These are phyloP conservation scores for Poecilia wingei DNA, from an alignment of 2,797 vertebrate genomes.

Conservation along the genomic window DNA sequence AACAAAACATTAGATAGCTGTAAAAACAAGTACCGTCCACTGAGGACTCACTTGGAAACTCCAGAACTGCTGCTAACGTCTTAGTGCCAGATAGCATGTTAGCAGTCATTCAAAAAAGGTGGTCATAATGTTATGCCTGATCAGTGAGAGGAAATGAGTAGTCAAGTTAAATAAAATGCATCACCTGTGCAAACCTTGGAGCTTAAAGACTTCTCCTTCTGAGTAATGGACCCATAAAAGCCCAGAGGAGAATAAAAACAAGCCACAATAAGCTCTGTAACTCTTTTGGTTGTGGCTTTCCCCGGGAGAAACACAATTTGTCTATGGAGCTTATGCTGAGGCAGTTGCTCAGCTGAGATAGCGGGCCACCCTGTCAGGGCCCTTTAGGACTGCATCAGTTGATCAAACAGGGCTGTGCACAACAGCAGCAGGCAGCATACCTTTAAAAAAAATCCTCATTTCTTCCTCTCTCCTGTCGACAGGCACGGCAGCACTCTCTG, in stretches of 20 bases:
- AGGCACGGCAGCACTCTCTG: conserved; percentile 40
- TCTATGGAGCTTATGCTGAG: conserved; percentile 67
- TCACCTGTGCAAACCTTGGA: conserved; percentile 71
- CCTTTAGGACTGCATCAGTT: conserved; percentile 62
- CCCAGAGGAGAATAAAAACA: conserved; percentile 62
- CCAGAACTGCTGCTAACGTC: background rate
- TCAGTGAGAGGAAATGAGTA: conserved; percentile 50
- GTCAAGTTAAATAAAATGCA: conserved; percentile 74
- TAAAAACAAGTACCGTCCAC: background rate
- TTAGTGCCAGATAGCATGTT: background rate
- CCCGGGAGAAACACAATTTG: conserved; percentile 61
- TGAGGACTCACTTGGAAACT: background rate
- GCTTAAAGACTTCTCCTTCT: conserved; percentile 51
- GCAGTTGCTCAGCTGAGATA: conserved; percentile 65
- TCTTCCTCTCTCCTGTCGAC: conserved; percentile 42
- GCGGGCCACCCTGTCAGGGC: conserved; percentile 61
- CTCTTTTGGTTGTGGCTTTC: conserved; percentile 54
- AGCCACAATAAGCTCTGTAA: conserved; percentile 59
- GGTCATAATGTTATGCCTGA: conserved; percentile 6
- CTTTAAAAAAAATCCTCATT: conserved; percentile 29
- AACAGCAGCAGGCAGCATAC: conserved; percentile 33
- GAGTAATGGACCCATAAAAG: conserved; percentile 75
- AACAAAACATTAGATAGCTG: background rate
- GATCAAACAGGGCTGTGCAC: conserved; percentile 58
- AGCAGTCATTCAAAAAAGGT: background rate